Evolutionary conservation across 2,888 invertebrate genomes (phyloP), one percentile per base, ranked within the genome.

Genomic region (Pseudanteris insignis): DNA sequence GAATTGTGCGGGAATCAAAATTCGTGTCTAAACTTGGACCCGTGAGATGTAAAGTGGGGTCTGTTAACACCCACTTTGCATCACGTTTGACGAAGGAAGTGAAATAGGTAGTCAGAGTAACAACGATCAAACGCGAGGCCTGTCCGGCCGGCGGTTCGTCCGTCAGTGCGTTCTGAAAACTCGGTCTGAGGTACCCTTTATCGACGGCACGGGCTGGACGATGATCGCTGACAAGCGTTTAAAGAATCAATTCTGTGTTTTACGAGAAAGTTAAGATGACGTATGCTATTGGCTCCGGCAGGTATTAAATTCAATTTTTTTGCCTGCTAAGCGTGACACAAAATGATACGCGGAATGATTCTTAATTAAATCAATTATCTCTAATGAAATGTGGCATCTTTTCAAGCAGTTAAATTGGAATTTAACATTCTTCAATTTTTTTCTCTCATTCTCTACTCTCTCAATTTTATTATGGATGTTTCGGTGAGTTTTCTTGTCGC

Each of bases 111-210:
- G 75, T 66, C 76, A 75, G 65, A 76, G 76, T 72, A 75, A 76
- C 75, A 77, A 76, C 72, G 76, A 77, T 68, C 74, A 76, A 77
- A 76, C 77, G 43, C 48, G 36, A 36, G 12, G n/a, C n/a, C n/a
- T n/a, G 12, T 15, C 11, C 26, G 18, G 25, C 43, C 36, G 41
- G 24, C 13, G 12, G 30, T 30, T 26, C 3, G 12, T 18, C 34
- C 44, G 44, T 36, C 46, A 54, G 53, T 33, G 8, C 18, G 38
- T 12, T 36, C 34, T 26, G 25, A 21, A 57, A 57, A 43, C 43
- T 43, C 48, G 21, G 28, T 47, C 14, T 9, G 13, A 48, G 36
- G 32, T 26, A 34, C 57, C 34, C 29, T 28, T 40, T 13, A 28
- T 46, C 12, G 41, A 36, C 36, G 44, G 43, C 29, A 36, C 14